Conservation (phyloP, 1,140 invertebrate genomes). For the Monomorium pharaonis region DNA sequence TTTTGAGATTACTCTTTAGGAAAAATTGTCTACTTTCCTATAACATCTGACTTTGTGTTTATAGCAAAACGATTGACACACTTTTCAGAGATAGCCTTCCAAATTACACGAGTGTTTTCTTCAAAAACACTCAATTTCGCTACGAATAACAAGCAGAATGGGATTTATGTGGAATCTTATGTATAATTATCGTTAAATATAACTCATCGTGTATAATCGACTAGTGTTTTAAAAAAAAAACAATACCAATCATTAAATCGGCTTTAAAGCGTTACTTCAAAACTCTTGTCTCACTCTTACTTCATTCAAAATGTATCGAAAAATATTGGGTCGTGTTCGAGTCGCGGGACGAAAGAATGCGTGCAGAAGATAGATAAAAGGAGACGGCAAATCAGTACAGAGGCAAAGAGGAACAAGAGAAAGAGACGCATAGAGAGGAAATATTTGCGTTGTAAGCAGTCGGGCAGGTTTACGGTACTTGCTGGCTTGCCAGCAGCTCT, state of each 20-base stretch:
- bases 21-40: conserved; percentile 22
- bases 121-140: not conserved
- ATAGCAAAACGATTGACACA: not conserved
- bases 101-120: not conserved
- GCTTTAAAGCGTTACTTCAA: not conserved
- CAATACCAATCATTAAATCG: not conserved
- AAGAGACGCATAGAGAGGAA: conserved; percentile 58
- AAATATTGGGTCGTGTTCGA: not conserved
- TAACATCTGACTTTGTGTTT: conserved; percentile 22
- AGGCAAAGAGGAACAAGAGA: not conserved
- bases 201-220: not conserved
- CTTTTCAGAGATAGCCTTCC: not conserved
- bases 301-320: not conserved
- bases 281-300: not conserved
- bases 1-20: not conserved
- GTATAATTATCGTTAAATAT: too few relatives aligned
- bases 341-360: not conserved
- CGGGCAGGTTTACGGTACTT: conserved; percentile 71
- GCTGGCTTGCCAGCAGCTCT: conserved; percentile 69
- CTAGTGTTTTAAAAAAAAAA: not conserved
- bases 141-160: not conserved
- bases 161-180: not conserved
- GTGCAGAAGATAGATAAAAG: not conserved
- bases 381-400: not conserved
- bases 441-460: conserved; percentile 76